Percentiles rank a stretch among this genome's conserved stretches.
These are phyloP conservation scores for Nothobranchius kuhntae DNA, from an alignment of 2,113 vertebrate genomes.

Conservation along the genomic window DNA sequence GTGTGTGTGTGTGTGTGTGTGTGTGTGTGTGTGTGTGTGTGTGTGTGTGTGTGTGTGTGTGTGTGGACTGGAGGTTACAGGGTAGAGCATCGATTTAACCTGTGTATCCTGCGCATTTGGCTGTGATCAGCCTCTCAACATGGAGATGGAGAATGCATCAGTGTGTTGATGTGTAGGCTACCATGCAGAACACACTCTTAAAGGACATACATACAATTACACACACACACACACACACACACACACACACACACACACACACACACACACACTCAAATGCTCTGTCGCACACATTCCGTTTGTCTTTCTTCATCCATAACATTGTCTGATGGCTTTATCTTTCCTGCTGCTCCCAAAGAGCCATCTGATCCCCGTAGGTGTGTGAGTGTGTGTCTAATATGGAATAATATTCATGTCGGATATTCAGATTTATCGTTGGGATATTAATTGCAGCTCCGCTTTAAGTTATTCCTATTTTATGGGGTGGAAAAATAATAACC, in stretches of 20 bases:
- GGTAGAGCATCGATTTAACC: conserved; percentile 88
- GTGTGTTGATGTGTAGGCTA: conserved; percentile 88
- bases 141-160: conserved; percentile 85
- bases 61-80: conserved; percentile 78
- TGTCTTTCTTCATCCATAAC: conserved; percentile 78
- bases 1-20: neutral
- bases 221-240: conserved; percentile 31
- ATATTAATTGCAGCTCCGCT: conserved; percentile 80
- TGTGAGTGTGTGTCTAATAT: conserved; percentile 63
- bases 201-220: conserved; percentile 18
- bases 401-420: conserved; percentile 79
- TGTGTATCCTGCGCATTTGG: conserved; percentile 78
- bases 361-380: conserved; percentile 46
- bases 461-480: conserved; percentile 84
- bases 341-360: conserved; percentile 68
- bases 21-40: neutral
- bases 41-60: conserved; percentile 20
- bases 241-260: conserved; percentile 61
- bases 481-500: conserved; percentile 85
- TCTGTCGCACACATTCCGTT: conserved; percentile 69
- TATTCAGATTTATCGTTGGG: conserved; percentile 83
- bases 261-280: conserved; percentile 50
- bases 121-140: conserved; percentile 80
- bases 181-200: conserved; percentile 75
- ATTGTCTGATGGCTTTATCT: conserved; percentile 79